Base-by-base conservation (phyloP, 2,797 vertebrate species). In the Anisognathus igniventris region DNA sequence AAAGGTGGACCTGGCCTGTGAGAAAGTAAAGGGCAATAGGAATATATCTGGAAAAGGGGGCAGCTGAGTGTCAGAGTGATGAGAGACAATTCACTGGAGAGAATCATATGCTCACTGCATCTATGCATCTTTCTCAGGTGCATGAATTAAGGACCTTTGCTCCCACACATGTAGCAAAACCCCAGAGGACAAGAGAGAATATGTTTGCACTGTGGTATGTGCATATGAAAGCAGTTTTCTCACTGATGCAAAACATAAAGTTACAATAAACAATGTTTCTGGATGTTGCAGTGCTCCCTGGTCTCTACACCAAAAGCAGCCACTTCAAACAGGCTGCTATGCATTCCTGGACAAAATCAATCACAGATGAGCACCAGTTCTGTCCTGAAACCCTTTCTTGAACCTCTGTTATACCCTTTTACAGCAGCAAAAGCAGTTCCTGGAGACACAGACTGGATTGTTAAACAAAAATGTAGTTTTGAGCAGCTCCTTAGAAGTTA, bases 21-120 rank as follows among this genome's bases (percentile, higher is more conserved):
- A 66, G 30, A 51, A 70, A 42, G 12, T n/a, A 44, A 67, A 74
- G 71, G 12, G 24, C 17, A 78, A 22, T 6, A 45, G 16, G 17
- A 83, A 31, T 31, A 37, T 0, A 0, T 14, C 28, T 8, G 20
- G 20, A 53, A 51, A 73, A 57, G 33, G 7, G 17, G 16, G 10
- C 5, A 44, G 23, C 4, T 0, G 1, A 25, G 2, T 35, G 51
- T 28, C 21, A 33, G 37, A 18, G 17, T 1, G 4, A 21, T 31
- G 18, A 83, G 23, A 47, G 50, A 61, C 2, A 76, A 61, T 61
- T 72, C 11, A 47, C 10, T 2, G 1, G 3, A 44, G 5, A 57
- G 15, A 42, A 22, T 62, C n/a, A 25, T 31, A 23, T 12, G 7
- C 7, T 83, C 12, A 30, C 21, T 62, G 6, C 12, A 15, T 73